A percentile compares a stretch with the other conserved stretches of the same genome.
These are phyloP conservation scores for Panthera uncia DNA, from an alignment of 2,113 vertebrate species.

Conservation along the genomic window DNA sequence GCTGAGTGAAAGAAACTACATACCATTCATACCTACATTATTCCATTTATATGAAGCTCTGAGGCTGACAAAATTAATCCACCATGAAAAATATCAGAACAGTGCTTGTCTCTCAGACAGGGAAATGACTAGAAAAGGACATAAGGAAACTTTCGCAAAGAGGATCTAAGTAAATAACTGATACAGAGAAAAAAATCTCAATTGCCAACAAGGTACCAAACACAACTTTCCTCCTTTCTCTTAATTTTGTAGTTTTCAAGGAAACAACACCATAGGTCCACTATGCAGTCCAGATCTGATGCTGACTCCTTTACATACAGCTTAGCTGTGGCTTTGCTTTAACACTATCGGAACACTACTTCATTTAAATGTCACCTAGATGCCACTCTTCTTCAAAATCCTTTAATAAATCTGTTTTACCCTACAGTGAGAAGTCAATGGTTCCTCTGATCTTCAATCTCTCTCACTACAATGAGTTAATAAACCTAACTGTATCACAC, in stretches of 20 bases:
- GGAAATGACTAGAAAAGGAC: not conserved
- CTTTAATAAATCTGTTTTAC: not conserved
- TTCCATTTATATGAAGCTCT: not conserved
- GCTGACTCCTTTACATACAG: not conserved
- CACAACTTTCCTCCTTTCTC: not conserved
- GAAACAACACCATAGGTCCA: not conserved
- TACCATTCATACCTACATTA: not conserved
- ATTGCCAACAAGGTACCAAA: not conserved
- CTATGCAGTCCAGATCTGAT: not conserved
- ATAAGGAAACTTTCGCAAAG: not conserved
- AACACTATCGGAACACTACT: not conserved
- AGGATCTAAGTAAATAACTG: not conserved
- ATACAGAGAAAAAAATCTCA: not conserved
- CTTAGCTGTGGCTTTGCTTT: not conserved
- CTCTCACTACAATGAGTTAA: not conserved
- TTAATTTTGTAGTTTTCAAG: not conserved
- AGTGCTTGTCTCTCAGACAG: not conserved
- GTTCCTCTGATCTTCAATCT: not conserved
- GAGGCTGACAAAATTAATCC: not conserved
- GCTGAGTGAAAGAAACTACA: not conserved
- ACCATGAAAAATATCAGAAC: not conserved
- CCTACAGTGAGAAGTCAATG: not conserved
- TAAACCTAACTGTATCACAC: not conserved
- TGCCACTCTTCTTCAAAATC: not conserved
- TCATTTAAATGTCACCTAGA: slow-evolving; percentile 36